Conservation (phyloP, 2,113 vertebrate genomes). For the Brienomyrus longianalis region DNA sequence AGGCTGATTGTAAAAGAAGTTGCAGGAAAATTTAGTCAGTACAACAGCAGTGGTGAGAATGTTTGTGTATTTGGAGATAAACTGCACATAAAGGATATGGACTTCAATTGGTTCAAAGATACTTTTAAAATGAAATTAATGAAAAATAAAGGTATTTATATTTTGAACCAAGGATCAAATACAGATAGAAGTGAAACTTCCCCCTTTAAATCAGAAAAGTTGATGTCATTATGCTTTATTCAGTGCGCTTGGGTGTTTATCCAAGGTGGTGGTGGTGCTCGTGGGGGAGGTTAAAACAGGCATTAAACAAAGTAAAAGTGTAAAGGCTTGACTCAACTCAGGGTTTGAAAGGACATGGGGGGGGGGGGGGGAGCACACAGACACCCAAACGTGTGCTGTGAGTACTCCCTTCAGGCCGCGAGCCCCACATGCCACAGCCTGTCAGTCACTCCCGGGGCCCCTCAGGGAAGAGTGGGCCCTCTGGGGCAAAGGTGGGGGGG, state of each 20-base stretch:
- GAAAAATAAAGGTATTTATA: not conserved
- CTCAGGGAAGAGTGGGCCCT: not conserved
- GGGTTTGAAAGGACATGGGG: constrained; percentile 42
- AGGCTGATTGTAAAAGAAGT: not conserved
- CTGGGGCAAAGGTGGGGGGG: not conserved
- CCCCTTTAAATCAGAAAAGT: not conserved
- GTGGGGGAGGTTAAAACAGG: not conserved
- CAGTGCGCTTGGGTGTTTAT: not conserved
- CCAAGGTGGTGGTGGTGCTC: not conserved
- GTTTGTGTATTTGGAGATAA: not conserved
- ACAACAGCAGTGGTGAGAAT: not conserved
- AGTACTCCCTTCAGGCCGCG: constrained; percentile 49
- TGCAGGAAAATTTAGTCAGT: not conserved
- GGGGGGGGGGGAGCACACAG: constrained; percentile 12
- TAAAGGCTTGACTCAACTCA: not conserved
- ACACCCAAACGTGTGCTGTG: constrained; percentile 52
- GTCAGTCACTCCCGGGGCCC: constrained; percentile 16
- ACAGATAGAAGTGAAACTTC: not conserved
- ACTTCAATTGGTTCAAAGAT: not conserved
- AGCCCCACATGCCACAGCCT: constrained; percentile 49
- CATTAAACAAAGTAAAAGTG: not conserved
- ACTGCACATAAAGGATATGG: too few species aligned
- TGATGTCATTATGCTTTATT: not conserved
- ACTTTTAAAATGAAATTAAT: not conserved
- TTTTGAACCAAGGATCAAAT: not conserved